phyloP scores from a whole-genome alignment of 1,140 invertebrate species.

The Acromyrmex heyeri region DNA sequence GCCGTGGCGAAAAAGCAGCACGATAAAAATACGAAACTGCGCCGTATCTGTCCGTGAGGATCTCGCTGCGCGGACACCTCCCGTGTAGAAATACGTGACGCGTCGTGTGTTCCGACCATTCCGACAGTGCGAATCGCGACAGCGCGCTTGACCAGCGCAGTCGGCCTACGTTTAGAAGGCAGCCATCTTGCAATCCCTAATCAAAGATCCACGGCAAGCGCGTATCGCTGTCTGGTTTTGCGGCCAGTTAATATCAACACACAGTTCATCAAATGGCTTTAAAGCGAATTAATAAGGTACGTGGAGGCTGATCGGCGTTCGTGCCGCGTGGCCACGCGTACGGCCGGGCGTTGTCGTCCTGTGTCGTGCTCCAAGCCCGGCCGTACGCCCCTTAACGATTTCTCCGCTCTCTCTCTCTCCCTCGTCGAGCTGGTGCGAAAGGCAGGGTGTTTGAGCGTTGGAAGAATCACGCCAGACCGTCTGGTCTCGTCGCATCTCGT shows the following conservation, averaged over 20 bases:
- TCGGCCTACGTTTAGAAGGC: conserved; percentile 86
- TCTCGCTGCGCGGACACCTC: no score
- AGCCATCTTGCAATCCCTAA: conserved; percentile 88
- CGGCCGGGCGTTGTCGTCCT: conserved; percentile 65
- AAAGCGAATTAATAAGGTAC: conserved; percentile 98
- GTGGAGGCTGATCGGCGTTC: conserved; percentile 83
- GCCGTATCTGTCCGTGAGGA: not conserved
- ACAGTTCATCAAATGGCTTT: conserved; percentile 94
- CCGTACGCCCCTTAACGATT: conserved; percentile 87
- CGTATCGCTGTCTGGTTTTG: conserved; percentile 87
- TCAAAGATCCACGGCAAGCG: conserved; percentile 87
- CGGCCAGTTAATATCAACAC: conserved; percentile 86
- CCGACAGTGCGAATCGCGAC: not conserved
- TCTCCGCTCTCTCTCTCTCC: not conserved
- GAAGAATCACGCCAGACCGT: conserved; percentile 61
- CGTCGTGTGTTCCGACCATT: not conserved
- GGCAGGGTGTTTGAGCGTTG: conserved; percentile 82
- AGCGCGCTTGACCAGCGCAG: conserved; percentile 81
- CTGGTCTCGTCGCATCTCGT: no score
- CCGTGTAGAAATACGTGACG: not conserved
- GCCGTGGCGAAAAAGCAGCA: no score
- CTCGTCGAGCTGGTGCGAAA: conserved; percentile 74
- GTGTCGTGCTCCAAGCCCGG: conserved; percentile 66
- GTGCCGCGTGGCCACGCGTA: conserved; percentile 35
- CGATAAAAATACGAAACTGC: no score